Evolutionary conservation across 2,888 invertebrate genomes (phyloP).

Genomic region (Melitaea athalia): DNA sequence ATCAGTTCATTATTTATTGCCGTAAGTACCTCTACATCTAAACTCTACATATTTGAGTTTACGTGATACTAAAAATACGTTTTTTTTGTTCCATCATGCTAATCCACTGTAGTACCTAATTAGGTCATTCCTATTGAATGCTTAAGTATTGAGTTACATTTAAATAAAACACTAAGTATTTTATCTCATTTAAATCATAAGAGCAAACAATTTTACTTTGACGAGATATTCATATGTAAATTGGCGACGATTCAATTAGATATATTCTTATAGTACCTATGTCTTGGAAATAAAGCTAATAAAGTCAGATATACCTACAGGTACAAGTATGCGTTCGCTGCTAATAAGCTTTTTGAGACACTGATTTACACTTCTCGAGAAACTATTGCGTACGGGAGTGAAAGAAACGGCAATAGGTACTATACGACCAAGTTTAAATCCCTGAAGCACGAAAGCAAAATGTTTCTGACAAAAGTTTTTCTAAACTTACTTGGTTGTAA

Average conservation of each 20-base stretch:
- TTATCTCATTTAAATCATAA: not conserved
- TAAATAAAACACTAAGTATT: no score
- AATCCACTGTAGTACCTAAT: no score
- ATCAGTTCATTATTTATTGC: no score
- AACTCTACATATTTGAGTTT: no score
- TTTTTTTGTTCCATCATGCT: no score
- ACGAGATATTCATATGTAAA: conserved; percentile 67
- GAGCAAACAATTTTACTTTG: not conserved
- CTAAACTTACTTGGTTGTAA: conserved; percentile 44
- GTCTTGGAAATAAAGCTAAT: conserved; percentile 49
- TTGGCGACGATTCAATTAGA: conserved; percentile 65
- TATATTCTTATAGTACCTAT: conserved; percentile 44
- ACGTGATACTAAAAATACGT: no score
- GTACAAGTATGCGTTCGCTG: conserved; percentile 39
- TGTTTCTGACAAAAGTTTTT: conserved; percentile 41
- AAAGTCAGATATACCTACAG: conserved; percentile 47
- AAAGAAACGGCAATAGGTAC: conserved; percentile 46
- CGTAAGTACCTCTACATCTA: no score
- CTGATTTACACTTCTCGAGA: conserved; percentile 48
- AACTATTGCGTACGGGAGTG: conserved; percentile 39
- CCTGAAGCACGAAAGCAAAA: conserved; percentile 37
- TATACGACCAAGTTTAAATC: conserved; percentile 43
- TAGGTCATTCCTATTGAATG: no score
- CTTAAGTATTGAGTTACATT: no score
- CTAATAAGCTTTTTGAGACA: conserved; percentile 47